Base-by-base conservation (phyloP, 2,797 vertebrate genomes). In the Hippoglossus hippoglossus region DNA sequence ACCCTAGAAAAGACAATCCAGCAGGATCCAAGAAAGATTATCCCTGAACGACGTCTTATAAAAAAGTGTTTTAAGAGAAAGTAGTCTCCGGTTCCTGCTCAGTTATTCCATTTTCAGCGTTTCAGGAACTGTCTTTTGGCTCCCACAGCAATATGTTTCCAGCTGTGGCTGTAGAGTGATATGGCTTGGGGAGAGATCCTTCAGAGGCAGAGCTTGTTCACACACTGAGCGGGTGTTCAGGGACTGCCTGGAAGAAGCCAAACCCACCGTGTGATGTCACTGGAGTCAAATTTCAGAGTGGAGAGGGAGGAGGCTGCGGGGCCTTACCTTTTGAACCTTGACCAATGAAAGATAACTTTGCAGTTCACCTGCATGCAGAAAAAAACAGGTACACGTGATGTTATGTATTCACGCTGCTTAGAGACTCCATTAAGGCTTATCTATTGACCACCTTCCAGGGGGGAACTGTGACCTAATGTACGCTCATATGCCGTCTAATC, bases 211-310 rank as follows among this genome's bases (percentile, higher is more conserved):
- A 77, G 92, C 90, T 89, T 84, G 88, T 90, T 92, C 93, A 92
- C 92, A 90, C 83, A 94, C 91, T 93, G 90, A 21, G 47, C 47
- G 25, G 75, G 82, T 60, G 84, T 75, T 80, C 63, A 41, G 87
- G 83, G 78, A 81, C 83, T 78, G 81, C 82, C 82, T 44, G 73
- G 68, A 81, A 84, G 85, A 92, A 92, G 93, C 91, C 91, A 92
- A 91, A 62, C 89, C 89, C 86, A 85, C 87, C 22, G 2, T 58
- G 90, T 94, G 92, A 94, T 91, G 92, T 94, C 94, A 94, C 80
- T 44, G 81, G 92, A 92, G 90, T 94, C 85, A 75, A n/a, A 80
- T 93, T 93, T 92, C 92, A 89, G 39, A 28, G 65, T 11, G 75
- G 52, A 75, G 61, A 52, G 74, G 83, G 84, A 87, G 88, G 86